A percentile compares a stretch with the other conserved stretches of the same genome.
Evolutionary conservation across 2,113 vertebrate genomes (phyloP).

Genomic region (Pterocles orientalis): DNA sequence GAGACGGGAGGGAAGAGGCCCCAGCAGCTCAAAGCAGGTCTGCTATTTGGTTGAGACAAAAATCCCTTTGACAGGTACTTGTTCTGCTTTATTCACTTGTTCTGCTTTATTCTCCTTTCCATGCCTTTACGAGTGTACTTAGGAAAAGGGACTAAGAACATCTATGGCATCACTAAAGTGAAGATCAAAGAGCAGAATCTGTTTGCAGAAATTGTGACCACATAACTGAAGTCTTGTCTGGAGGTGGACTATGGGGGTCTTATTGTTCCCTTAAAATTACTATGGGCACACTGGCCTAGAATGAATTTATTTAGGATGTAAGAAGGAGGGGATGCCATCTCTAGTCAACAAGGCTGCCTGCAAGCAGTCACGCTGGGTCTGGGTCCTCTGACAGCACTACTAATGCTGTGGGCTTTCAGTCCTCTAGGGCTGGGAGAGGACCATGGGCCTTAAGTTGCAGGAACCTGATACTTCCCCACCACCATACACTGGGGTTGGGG

Average conservation of each 20-base stretch:
- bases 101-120: background rate
- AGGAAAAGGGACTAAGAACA: background rate
- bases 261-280: background rate
- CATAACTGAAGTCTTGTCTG: background rate
- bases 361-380: background rate
- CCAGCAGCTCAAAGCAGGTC: background rate
- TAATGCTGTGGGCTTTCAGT: fast-evolving
- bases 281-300: background rate
- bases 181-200: background rate
- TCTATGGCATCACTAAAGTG: background rate
- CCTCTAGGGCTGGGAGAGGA: background rate
- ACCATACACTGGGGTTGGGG: fast-evolving
- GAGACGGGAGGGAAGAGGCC: background rate
- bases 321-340: background rate
- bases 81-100: background rate
- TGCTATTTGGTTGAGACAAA: background rate
- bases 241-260: background rate
- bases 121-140: background rate
- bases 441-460: background rate
- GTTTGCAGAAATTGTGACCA: background rate
- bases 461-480: background rate
- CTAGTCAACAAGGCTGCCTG: background rate
- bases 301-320: background rate
- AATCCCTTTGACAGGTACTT: background rate
- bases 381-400: background rate